phyloP scores from a whole-genome alignment of 2,797 vertebrate species.

The Sciurus vulgaris region DNA sequence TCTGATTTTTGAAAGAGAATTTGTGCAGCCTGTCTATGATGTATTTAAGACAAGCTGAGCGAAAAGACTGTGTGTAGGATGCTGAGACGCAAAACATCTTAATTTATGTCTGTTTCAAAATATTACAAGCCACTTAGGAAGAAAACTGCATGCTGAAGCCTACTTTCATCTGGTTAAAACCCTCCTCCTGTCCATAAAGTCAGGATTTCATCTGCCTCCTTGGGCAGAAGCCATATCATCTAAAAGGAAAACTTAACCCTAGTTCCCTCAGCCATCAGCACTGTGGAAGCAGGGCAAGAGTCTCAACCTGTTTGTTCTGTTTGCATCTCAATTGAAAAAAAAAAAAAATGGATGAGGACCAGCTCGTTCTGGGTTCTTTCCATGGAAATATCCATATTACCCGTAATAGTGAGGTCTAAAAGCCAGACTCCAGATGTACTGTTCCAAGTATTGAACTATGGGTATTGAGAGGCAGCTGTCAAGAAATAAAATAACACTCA shows the following conservation, averaged over 20 bases:
- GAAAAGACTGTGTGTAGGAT: slow-evolving; percentile 25
- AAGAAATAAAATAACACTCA: neutral
- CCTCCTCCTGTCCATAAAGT: neutral
- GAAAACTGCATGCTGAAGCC: neutral
- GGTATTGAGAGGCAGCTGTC: neutral
- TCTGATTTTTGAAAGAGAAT: slow-evolving; percentile 54
- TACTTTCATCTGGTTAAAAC: neutral
- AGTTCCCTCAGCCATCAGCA: neutral
- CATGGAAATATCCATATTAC: neutral
- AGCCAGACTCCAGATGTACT: neutral
- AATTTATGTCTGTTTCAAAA: neutral
- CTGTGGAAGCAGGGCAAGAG: fast-evolving
- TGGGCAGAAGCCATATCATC: neutral
- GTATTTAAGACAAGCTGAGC: neutral
- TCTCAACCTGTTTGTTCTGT: neutral
- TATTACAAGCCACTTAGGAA: slow-evolving; percentile 7
- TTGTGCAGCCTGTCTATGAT: neutral
- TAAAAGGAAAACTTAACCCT: neutral
- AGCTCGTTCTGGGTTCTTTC: neutral
- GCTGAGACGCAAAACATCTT: slow-evolving; percentile 2
- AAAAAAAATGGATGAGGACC: neutral
- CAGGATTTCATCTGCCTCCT: neutral
- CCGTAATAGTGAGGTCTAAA: neutral
- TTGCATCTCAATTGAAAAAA: neutral
- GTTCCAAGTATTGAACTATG: neutral